Evolutionary conservation across 2,888 invertebrate genomes (phyloP).

Genomic region (Drosophila monieri): DNA sequence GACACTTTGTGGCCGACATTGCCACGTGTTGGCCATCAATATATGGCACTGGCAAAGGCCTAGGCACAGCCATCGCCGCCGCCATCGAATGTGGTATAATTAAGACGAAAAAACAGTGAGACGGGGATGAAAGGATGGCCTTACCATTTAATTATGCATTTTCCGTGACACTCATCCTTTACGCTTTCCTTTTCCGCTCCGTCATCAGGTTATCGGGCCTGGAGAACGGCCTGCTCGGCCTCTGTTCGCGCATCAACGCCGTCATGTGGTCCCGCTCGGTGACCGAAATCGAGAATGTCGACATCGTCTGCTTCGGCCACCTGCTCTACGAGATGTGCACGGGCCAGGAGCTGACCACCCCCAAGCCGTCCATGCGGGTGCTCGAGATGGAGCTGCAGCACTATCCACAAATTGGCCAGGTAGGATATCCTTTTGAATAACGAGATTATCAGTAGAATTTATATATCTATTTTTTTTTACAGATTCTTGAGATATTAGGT

Average conservation of each 20-base stretch:
- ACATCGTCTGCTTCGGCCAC: conserved; percentile 91
- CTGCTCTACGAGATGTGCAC: conserved; percentile 96
- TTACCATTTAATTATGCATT: conserved; percentile 54
- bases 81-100: conserved; percentile 41
- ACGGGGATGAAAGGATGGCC: not conserved
- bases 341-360: conserved; percentile 91
- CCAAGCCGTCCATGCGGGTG: conserved; percentile 90
- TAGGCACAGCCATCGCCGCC: not conserved
- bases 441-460: not conserved
- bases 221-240: conserved; percentile 93
- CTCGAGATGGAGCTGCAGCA: conserved; percentile 88
- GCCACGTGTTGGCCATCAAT: conserved; percentile 48
- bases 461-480: not conserved
- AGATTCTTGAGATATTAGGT: conserved; percentile 92
- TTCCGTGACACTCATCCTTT: conserved; percentile 14
- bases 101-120: conserved; percentile 9
- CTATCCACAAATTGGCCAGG: conserved; percentile 88
- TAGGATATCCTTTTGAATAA: conserved; percentile 3
- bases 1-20: conserved; percentile 36
- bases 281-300: conserved; percentile 85
- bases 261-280: conserved; percentile 85
- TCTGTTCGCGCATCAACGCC: conserved; percentile 86
- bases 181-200: conserved; percentile 1
- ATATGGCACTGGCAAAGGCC: conserved; percentile 1
- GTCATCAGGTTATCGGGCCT: conserved; percentile 90